Evolutionary conservation across 2,888 invertebrate genomes (phyloP), one percentile per base, ranked within the genome.

Genomic region (Tillus elongatus): DNA sequence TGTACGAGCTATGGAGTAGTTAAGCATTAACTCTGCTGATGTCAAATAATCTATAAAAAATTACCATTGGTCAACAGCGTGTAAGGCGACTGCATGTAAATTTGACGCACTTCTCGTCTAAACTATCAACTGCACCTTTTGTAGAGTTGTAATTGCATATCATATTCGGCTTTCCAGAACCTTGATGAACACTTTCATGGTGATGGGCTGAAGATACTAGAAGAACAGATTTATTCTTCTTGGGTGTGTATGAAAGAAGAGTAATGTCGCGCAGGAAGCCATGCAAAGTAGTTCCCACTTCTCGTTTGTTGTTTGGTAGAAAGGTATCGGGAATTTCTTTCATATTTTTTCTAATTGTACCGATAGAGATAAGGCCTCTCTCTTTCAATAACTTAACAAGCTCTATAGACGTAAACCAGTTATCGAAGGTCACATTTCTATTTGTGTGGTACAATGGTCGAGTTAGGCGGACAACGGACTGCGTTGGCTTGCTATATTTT

Each of bases 401-500:
- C 34, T 47, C 45, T 4, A 47, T 9, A n/a, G 40, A 45, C 6
- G 32, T 14, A 38, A 45, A 56, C 49, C 45, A 54, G 33, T 51
- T 56, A 36, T 52, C 50, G 1, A 40, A 40, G 3, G 54, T 53
- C n/a, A 53, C 33, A 37, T 52, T 54, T 33, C 48, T 36, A 19
- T 46, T 46, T 9, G 43, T 38, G 16, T 34, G 30, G 11, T 12
- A 26, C n/a, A 49, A 33, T 13, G 35, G 40, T 36, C 39, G 37
- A 19, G 36, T 30, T 9, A 49, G 26, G 29, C 35, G 30, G 12
- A 46, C 13, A 1, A 48, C 40, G 12, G 33, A 35, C 30, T 48
- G 42, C 27, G 38, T 45, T n/a, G 44, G 46, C 30, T 40, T 42
- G 12, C 33, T 36, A 9, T 36, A 19, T 29, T 40, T 45, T n/a